phyloP scores from a whole-genome alignment of 1,140 invertebrate genomes.

The Phocides pigmalion region DNA sequence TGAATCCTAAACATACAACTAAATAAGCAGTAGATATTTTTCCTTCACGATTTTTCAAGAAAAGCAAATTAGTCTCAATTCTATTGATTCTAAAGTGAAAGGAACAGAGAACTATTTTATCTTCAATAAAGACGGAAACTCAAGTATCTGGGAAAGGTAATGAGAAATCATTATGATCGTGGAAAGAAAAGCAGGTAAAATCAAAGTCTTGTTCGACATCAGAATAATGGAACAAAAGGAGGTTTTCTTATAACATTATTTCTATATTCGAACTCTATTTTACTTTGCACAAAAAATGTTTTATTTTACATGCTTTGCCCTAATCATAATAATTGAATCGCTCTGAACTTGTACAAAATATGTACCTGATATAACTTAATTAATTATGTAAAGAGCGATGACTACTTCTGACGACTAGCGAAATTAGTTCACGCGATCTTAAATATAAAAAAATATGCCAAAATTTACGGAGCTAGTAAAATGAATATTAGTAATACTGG shows the following conservation, averaged over 20 bases:
- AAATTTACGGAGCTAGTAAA: too few species aligned
- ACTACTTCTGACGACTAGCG: too few species aligned
- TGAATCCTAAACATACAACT: too few species aligned
- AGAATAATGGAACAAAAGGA: conserved; percentile 10
- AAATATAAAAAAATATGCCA: too few species aligned
- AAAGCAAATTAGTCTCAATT: neutral
- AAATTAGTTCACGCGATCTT: too few species aligned
- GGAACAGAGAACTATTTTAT: conserved; percentile 10
- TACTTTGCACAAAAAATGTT: neutral
- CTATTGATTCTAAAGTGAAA: conserved; percentile 4
- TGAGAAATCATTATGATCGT: conserved; percentile 18
- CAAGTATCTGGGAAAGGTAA: conserved; percentile 16
- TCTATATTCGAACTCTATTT: conserved; percentile 4
- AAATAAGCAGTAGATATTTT: neutral
- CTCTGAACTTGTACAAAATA: too few species aligned
- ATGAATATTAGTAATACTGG: too few species aligned
- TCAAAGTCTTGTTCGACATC: conserved; percentile 7
- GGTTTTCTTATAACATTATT: neutral
- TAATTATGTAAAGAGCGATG: too few species aligned
- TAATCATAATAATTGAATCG: too few species aligned
- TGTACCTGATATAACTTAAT: too few species aligned
- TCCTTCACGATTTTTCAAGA: neutral
- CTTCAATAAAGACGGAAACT: conserved; percentile 17
- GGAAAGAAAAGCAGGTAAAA: conserved; percentile 14
- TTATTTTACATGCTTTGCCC: neutral